Evolutionary conservation across 2,888 invertebrate genomes (phyloP).

Genomic region (Lissocephala sabroskyi): DNA sequence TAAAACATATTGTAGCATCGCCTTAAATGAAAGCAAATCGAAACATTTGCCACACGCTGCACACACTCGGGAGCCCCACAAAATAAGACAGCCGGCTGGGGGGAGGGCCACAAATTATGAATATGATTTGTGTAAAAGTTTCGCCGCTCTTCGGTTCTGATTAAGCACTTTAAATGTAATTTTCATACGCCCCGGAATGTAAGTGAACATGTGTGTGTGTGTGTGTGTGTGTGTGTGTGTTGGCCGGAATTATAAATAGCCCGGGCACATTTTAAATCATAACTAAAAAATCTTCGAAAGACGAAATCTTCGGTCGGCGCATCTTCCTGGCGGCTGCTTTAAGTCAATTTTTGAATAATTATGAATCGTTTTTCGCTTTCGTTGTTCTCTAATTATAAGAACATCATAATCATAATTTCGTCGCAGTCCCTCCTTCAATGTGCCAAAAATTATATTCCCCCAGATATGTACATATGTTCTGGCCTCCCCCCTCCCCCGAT

Average conservation of each 20-base stretch:
- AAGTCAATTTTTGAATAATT: constrained; percentile 65
- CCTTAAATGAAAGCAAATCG: too few relatives aligned
- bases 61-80: not conserved
- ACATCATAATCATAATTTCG: constrained; percentile 45
- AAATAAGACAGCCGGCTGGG: not conserved
- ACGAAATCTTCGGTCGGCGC: not conserved
- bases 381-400: constrained; percentile 60
- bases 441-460: constrained; percentile 43
- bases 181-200: constrained; percentile 14
- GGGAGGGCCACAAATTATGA: constrained; percentile 17
- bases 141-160: constrained; percentile 34
- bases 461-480: too few relatives aligned
- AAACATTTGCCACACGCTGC: constrained; percentile 13
- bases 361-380: constrained; percentile 57
- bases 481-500: not conserved
- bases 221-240: constrained; percentile 7
- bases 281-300: constrained; percentile 44
- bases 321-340: too few relatives aligned
- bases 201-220: not conserved
- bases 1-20: constrained; percentile 42
- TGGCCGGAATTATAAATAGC: constrained; percentile 57
- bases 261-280: constrained; percentile 52
- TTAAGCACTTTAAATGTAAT: constrained; percentile 64
- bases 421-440: constrained; percentile 34
- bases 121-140: constrained; percentile 61